Percentiles rank a stretch among this genome's conserved stretches.
phyloP scores from a whole-genome alignment of 2,113 vertebrate species.

The Hypomesus transpacificus region DNA sequence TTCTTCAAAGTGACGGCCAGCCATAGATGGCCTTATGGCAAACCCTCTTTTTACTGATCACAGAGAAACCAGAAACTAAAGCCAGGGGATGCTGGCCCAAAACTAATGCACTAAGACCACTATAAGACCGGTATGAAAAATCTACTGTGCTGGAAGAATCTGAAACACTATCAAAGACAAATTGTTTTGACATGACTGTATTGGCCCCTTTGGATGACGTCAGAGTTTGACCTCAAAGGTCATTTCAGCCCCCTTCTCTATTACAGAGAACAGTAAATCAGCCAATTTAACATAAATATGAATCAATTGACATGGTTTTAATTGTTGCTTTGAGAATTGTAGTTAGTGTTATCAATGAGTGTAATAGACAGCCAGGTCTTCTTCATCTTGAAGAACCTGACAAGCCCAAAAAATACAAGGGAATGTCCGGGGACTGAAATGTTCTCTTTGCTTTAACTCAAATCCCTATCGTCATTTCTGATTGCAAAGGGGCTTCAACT shows the following conservation, averaged over 20 bases:
- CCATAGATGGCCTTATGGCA: conserved; percentile 57
- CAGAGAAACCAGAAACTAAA: conserved; percentile 72
- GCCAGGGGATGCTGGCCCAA: conserved; percentile 66
- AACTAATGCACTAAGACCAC: conserved; percentile 78
- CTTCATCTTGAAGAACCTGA: conserved; percentile 23
- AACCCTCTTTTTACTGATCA: conserved; percentile 67
- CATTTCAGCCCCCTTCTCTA: conserved; percentile 53
- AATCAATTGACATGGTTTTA: conserved; percentile 25
- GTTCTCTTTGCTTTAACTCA: conserved; percentile 41
- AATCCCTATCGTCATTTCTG: conserved; percentile 50
- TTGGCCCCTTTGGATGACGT: conserved; percentile 63
- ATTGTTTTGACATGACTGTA: conserved; percentile 61
- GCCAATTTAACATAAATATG: conserved; percentile 19
- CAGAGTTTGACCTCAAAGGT: conserved; percentile 45
- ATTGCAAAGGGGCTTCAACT: conserved; percentile 62
- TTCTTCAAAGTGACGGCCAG: conserved; percentile 62
- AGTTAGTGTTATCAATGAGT: not conserved
- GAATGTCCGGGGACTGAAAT: conserved; percentile 55
- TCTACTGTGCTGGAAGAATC: conserved; percentile 74
- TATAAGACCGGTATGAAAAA: conserved; percentile 75
- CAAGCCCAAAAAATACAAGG: conserved; percentile 7
- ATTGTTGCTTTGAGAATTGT: not conserved
- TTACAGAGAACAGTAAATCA: conserved; percentile 40
- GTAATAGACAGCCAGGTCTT: conserved; percentile 17
- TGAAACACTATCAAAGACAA: conserved; percentile 77